Evolutionary conservation across 2,113 vertebrate genomes (phyloP).

Genomic region (Microcebus griseorufus): DNA sequence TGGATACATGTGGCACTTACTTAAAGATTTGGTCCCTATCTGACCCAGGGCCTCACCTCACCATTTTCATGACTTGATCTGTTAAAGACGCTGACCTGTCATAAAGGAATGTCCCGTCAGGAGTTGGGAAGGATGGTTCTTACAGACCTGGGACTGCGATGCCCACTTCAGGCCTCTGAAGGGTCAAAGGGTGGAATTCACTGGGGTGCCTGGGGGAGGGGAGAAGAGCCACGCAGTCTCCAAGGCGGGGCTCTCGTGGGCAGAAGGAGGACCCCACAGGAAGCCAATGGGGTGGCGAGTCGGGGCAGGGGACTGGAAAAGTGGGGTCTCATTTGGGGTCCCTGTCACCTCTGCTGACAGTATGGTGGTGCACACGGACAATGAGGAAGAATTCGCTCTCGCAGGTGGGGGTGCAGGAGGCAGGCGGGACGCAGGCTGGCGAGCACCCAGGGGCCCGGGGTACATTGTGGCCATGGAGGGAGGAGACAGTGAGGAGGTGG

Average conservation of each 20-base stretch:
- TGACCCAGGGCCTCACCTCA: neutral
- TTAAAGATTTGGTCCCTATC: neutral
- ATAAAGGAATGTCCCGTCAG: neutral
- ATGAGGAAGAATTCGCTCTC: neutral
- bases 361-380: too few relatives aligned
- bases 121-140: slow-evolving; percentile 3
- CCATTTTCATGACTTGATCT: neutral
- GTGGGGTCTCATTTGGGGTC: neutral
- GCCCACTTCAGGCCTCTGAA: neutral
- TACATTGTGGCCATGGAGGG: neutral
- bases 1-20: neutral
- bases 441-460: neutral
- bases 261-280: neutral
- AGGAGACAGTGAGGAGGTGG: neutral
- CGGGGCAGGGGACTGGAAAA: neutral
- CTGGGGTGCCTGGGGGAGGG: neutral
- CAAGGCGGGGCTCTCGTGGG: neutral
- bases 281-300: neutral
- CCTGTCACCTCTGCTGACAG: neutral
- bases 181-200: neutral
- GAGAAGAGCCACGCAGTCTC: neutral
- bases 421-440: neutral
- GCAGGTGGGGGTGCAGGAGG: neutral
- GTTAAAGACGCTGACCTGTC: neutral
- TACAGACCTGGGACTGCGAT: neutral